Evolutionary conservation across 2,113 vertebrate genomes (phyloP).

Genomic region (Pseudopipra pipra): DNA sequence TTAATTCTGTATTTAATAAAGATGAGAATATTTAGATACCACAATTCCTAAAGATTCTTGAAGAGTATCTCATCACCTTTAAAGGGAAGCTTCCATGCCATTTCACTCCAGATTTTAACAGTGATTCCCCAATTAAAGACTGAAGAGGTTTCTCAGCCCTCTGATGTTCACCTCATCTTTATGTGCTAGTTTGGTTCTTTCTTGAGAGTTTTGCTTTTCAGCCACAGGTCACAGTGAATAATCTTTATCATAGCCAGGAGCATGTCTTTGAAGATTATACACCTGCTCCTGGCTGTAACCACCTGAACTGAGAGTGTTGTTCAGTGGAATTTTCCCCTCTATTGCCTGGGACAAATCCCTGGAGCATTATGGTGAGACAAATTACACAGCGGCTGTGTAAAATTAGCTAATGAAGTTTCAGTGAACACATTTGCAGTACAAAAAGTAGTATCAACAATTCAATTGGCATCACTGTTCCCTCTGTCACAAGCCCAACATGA

Average conservation of each 20-base stretch:
- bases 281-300: not conserved
- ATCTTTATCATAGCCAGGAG: not conserved
- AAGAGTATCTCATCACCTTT: not conserved
- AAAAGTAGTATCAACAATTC: not conserved
- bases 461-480: not conserved
- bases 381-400: not conserved
- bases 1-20: not conserved
- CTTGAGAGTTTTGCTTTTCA: not conserved
- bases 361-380: not conserved
- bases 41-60: not conserved
- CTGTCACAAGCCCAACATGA: not conserved
- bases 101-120: not conserved
- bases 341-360: not conserved
- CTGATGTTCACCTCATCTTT: not conserved
- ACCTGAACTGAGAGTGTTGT: not conserved
- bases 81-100: not conserved
- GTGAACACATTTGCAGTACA: not conserved
- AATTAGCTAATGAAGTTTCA: not conserved
- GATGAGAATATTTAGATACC: not conserved
- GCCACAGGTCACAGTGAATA: not conserved
- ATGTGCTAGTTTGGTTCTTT: not conserved
- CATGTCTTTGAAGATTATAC: not conserved
- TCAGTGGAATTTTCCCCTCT: not conserved
- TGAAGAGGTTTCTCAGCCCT: not conserved
- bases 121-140: not conserved